A percentile compares a stretch with the other conserved stretches of the same genome.
phyloP scores from a whole-genome alignment of 2,113 vertebrate species.

The Penelope pileata region DNA sequence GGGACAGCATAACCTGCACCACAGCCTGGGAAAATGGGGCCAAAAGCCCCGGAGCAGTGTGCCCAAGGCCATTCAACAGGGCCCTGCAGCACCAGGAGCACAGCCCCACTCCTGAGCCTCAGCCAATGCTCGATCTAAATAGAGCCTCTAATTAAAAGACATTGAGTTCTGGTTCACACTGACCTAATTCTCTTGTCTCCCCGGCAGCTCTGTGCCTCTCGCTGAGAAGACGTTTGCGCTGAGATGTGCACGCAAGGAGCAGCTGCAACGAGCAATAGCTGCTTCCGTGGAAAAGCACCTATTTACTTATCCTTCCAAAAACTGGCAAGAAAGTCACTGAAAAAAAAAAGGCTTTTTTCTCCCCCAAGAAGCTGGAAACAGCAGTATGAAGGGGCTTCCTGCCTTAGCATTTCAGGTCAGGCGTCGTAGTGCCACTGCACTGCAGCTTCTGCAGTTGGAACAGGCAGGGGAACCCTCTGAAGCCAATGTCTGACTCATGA shows the following conservation, averaged over 20 bases:
- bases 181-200: not conserved
- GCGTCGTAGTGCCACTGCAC: not conserved
- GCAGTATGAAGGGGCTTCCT: not conserved
- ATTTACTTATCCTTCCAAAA: not conserved
- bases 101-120: not conserved
- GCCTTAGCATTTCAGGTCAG: not conserved
- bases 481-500: not conserved
- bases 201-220: accelerated
- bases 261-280: not conserved
- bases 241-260: accelerated
- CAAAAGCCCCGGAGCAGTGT: not conserved
- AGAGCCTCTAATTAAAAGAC: not conserved
- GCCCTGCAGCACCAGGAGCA: not conserved
- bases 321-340: not conserved
- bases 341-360: not conserved
- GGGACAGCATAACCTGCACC: not conserved
- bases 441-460: not conserved
- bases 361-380: not conserved
- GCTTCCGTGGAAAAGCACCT: not conserved
- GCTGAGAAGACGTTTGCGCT: accelerated
- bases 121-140: not conserved
- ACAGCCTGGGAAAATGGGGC: accelerated
- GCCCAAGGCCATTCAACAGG: not conserved
- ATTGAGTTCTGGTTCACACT: not conserved
- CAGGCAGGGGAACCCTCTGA: not conserved